Evolutionary conservation across 1,140 invertebrate species (phyloP), one percentile per base, ranked within the genome.

Genomic region (Brachionus paranguensis): DNA sequence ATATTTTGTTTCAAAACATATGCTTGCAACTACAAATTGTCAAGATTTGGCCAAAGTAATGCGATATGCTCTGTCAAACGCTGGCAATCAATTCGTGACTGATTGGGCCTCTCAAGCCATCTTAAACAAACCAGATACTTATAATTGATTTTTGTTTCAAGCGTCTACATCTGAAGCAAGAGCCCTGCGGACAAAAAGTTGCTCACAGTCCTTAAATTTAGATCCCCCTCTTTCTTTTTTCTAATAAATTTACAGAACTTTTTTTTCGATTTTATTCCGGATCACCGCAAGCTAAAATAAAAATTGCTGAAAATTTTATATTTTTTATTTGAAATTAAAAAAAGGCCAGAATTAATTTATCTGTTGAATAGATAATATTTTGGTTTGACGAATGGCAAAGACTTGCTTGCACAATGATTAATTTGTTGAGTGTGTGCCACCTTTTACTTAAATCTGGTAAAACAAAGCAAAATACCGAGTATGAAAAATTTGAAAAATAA

Each of bases 1-100:
- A 41, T 68, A 14, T 68, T 41, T 72, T 41, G 68, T 72, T 72
- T 72, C 17, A 43, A 43, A 72, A 72, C 68, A 72, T 72, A 72
- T 72, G 68, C 37, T 72, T 41, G 37, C 37, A 72, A 43, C 68
- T 11, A 72, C 29, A 72, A 72, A 72, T 72, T 72, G 68, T 72
- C 68, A 72, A 72, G 68, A 6, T 8, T 72, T 33, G 37, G 68
- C 68, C 43, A 68, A 33, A 33, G 12, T 17, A 43, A 41, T 41
- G 20, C 37, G 68, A 72, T 72, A 72, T 72, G 68, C 68, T 72
- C 68, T 72, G 68, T 20, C 45, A 72, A 72, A 72, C 68, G 29
- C 68, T 72, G 24, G 68, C n/a, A 24, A 72, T 72, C 11, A 72
- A 72, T 72, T 41, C 29, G 33, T 72, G 68, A 72, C 29, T 41